These are phyloP conservation scores for Dendrocincla tyrannina DNA, from an alignment of 2,797 vertebrate species.

Conservation along the genomic window DNA sequence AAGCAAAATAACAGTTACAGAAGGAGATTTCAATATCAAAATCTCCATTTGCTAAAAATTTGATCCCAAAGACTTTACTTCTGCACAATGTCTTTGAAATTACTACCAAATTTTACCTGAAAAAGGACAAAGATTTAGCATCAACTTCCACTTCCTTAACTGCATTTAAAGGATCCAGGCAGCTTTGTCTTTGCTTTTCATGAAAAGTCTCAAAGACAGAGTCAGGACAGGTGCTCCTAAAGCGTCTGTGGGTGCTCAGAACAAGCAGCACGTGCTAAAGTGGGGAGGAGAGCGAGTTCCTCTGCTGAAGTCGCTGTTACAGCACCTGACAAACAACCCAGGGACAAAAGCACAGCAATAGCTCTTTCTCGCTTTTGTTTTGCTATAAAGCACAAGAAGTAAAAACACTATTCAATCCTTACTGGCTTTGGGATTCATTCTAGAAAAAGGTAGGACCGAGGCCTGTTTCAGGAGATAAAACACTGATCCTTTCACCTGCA, in stretches of 20 bases:
- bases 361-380: background rate
- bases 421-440: background rate
- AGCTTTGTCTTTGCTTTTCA: background rate
- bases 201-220: background rate
- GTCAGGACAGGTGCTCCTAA: background rate
- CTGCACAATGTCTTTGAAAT: background rate
- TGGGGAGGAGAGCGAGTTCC: background rate
- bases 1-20: background rate
- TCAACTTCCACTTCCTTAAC: background rate
- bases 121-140: background rate
- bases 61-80: background rate
- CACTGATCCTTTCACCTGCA: constrained; percentile 43
- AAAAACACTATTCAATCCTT: background rate
- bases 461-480: constrained; percentile 48
- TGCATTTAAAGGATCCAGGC: background rate
- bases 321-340: background rate
- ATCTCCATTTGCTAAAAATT: background rate
- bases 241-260: background rate
- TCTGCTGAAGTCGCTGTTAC: background rate
- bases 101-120: background rate
- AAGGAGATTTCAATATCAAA: constrained; percentile 5
- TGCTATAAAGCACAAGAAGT: background rate
- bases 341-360: background rate
- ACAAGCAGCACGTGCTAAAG: background rate
- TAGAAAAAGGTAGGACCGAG: background rate